These are phyloP conservation scores for Tachina grossa DNA, from an alignment of 2,888 invertebrate species.

Conservation along the genomic window DNA sequence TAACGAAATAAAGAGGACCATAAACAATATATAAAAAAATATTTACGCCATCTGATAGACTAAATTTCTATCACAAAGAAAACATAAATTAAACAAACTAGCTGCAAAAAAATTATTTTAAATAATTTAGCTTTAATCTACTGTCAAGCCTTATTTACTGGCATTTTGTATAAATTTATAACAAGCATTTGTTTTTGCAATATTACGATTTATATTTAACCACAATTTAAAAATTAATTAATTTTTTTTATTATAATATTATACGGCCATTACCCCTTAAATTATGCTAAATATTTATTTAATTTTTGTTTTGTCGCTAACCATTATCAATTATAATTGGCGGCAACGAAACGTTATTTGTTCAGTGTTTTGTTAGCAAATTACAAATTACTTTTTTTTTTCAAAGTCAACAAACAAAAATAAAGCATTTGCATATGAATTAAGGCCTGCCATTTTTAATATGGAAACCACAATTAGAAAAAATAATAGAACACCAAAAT, in stretches of 20 bases:
- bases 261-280: constrained; percentile 13
- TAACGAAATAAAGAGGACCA: constrained; percentile 2
- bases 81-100: background rate
- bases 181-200: too few relatives aligned
- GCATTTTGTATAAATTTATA: background rate
- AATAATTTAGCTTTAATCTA: background rate
- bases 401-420: constrained; percentile 28
- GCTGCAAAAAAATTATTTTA: background rate
- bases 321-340: constrained; percentile 46
- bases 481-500: constrained; percentile 16
- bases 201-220: background rate
- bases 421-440: background rate
- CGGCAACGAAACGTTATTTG: constrained; percentile 20
- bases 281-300: constrained; percentile 31
- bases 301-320: constrained; percentile 28
- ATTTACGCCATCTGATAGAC: background rate
- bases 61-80: too few relatives aligned
- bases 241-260: background rate
- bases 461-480: constrained; percentile 32
- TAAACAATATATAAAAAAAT: background rate
- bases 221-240: background rate
- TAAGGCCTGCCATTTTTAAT: constrained; percentile 20
- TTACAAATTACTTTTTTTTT: constrained; percentile 29
- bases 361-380: constrained; percentile 56
- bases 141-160: background rate